Evolutionary conservation across 2,888 invertebrate genomes (phyloP).

Genomic region (Ormia ochracea): DNA sequence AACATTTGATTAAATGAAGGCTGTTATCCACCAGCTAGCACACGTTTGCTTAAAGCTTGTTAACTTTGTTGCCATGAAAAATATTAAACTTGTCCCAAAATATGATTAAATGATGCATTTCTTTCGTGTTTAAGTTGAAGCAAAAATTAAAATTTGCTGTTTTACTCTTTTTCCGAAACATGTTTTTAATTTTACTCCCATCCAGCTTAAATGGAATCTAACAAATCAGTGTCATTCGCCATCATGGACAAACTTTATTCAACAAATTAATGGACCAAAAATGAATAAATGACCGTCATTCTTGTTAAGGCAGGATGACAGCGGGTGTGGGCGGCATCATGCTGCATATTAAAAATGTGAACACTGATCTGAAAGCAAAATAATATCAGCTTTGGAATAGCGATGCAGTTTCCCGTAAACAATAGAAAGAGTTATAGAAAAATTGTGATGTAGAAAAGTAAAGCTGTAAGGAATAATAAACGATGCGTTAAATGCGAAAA

Average conservation of each 20-base stretch:
- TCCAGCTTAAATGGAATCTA: conserved; percentile 44
- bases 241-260: conserved; percentile 58
- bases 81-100: neutral
- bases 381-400: conserved; percentile 17
- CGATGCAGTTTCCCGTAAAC: neutral
- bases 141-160: neutral
- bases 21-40: neutral
- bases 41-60: neutral
- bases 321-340: neutral
- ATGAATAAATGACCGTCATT: conserved; percentile 62
- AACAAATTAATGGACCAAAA: conserved; percentile 64
- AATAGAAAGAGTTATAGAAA: conserved; percentile 5
- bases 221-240: conserved; percentile 62
- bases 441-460: neutral
- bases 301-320: conserved; percentile 44
- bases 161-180: too few relatives aligned
- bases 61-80: neutral
- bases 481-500: neutral
- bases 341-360: conserved; percentile 2
- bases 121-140: neutral
- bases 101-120: conserved; percentile 42
- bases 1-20: neutral
- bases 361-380: conserved; percentile 37
- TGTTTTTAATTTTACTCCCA: conserved; percentile 13
- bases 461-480: neutral